Evolutionary conservation across 2,888 invertebrate genomes (phyloP).

Genomic region (Thelaira solivaga): DNA sequence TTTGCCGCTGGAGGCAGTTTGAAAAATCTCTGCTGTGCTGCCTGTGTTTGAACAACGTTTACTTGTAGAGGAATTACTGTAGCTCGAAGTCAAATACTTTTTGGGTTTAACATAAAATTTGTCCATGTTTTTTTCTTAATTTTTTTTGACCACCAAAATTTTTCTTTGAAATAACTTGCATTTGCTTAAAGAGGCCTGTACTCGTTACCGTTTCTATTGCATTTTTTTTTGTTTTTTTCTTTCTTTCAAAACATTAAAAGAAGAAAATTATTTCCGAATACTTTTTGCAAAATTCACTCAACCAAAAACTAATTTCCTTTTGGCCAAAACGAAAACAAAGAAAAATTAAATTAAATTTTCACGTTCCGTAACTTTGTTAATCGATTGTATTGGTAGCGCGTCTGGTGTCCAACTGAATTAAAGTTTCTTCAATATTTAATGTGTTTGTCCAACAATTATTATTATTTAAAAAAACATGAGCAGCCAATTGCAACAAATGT

Average conservation of each 20-base stretch:
- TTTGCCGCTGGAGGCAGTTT: conserved; percentile 23
- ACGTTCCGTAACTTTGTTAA: conserved; percentile 34
- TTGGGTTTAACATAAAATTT: conserved; percentile 59
- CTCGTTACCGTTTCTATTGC: too few relatives aligned
- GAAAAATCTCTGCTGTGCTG: conserved; percentile 32
- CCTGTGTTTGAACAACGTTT: background rate
- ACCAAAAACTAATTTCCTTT: conserved; percentile 8
- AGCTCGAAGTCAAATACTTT: conserved; percentile 14
- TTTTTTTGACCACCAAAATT: too few relatives aligned
- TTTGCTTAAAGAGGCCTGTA: too few relatives aligned
- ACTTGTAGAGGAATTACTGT: background rate
- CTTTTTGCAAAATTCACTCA: background rate
- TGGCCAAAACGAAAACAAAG: background rate
- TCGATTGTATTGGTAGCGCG: conserved; percentile 50
- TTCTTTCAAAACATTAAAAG: background rate
- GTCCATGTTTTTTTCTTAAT: conserved; percentile 34
- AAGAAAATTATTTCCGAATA: background rate
- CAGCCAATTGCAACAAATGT: conserved; percentile 7
- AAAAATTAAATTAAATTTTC: too few relatives aligned
- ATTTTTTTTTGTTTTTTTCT: background rate
- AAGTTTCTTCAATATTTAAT: conserved; percentile 26
- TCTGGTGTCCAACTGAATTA: conserved; percentile 44
- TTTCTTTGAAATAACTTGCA: too few relatives aligned
- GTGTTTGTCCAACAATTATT: conserved; percentile 43
- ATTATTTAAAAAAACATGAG: conserved; percentile 29